Base-by-base conservation (phyloP, 2,797 vertebrate species). In the Halcyon leucocephala region DNA sequence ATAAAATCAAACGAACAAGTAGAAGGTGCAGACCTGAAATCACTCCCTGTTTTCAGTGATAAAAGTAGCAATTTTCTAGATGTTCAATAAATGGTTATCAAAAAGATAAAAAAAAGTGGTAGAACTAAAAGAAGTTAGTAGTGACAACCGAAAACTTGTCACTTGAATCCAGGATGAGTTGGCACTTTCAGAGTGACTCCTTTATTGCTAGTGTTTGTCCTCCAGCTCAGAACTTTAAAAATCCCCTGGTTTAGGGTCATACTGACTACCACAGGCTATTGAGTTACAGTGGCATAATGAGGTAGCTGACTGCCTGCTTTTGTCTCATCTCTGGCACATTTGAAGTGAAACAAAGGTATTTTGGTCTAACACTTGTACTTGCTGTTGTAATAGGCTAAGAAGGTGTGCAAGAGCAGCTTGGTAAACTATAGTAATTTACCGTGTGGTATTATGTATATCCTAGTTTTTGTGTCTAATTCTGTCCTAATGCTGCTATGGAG, bases 291-390 rank as follows among this genome's bases (percentile, higher is more conserved):
- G 48, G 29, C 35, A 76, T 86, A 82, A 84, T 66, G 74, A 91
- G 89, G 66, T 69, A 79, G 42, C 78, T 86, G 61, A 69, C 66
- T 79, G 78, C 0, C 1, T 72, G 62, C 51, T 76, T 29, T 72
- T 29, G 69, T 82, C 42, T 84, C 31, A 54, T 86, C 62, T 93
- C 66, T 69, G 58, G 31, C 33, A 70, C 29, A 20, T 62, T 22
- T 65, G 82, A 91, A 91, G 76, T 81, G 44, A 90, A 93, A 83
- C 44, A 80, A 85, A 93, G 39, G 37, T 83, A 58, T 91, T 90
- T 90, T 52, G 71, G 33, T 61, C 52, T 78, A 81, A 78, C n/a
- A 39, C 21, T 52, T 61, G 35, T 57, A 67, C 26, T 90, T 93
- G 52, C 42, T 5, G 2, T 57, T 91, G 2, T 17, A 87, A 72